phyloP scores from a whole-genome alignment of 2,113 vertebrate genomes.

The Opisthocomus hoazin region DNA sequence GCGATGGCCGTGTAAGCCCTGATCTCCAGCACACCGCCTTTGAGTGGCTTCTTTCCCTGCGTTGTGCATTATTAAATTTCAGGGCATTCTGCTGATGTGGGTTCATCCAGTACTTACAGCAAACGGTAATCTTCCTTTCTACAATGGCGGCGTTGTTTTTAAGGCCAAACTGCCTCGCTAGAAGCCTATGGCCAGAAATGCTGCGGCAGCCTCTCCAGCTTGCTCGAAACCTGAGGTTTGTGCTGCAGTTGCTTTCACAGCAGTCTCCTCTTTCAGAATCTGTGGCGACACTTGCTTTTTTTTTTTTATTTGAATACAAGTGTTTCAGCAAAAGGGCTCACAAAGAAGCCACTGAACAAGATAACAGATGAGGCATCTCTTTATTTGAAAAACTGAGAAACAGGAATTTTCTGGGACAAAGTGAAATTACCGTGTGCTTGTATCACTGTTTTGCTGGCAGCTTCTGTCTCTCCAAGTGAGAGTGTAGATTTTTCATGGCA shows the following conservation, averaged over 20 bases:
- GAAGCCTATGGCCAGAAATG: background rate
- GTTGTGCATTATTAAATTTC: background rate
- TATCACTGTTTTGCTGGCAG: background rate
- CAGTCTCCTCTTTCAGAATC: background rate
- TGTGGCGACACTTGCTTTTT: background rate
- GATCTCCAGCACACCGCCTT: background rate
- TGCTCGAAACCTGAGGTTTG: background rate
- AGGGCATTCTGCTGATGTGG: background rate
- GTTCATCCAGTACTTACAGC: background rate
- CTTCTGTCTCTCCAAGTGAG: background rate
- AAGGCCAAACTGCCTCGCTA: background rate
- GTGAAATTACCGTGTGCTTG: background rate
- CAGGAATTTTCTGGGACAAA: background rate
- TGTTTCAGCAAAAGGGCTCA: background rate
- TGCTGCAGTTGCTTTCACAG: constrained; percentile 12
- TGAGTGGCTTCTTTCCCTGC: background rate
- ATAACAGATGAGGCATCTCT: background rate
- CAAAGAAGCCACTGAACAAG: background rate
- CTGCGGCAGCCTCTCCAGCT: background rate
- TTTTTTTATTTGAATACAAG: background rate
- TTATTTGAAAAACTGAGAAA: background rate
- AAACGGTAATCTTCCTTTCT: background rate
- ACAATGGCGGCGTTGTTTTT: background rate
- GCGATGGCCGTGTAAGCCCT: background rate
- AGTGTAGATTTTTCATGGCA: background rate